Conservation (phyloP, 2,888 invertebrate genomes). For the Sinelater perroti region DNA sequence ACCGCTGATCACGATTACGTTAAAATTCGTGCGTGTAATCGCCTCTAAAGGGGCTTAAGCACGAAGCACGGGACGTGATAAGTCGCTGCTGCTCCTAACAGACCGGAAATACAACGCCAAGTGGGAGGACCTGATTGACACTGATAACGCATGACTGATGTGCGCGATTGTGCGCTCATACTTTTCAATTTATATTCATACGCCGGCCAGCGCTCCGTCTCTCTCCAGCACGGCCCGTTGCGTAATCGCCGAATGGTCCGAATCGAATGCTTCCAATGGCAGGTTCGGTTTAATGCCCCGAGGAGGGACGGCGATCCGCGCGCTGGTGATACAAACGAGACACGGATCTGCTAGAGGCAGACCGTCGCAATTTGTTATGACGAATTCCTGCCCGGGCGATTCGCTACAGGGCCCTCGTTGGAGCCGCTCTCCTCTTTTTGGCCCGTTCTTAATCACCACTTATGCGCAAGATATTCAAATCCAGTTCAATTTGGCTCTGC, state of each 20-base stretch:
- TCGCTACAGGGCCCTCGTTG: neutral
- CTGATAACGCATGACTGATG: constrained; percentile 34
- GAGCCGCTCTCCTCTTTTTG: no score
- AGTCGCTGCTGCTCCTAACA: constrained; percentile 18
- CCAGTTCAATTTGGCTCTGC: no score
- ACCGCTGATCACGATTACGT: constrained; percentile 5
- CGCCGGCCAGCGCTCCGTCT: neutral
- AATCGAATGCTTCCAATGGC: constrained; percentile 12
- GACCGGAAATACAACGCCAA: constrained; percentile 27
- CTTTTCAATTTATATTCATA: constrained; percentile 30
- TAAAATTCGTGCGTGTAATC: constrained; percentile 13
- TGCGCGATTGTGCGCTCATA: constrained; percentile 30
- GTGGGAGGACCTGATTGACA: constrained; percentile 34
- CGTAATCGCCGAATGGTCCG: neutral
- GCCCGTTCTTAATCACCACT: no score
- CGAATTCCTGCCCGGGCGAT: neutral
- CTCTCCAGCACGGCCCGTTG: constrained; percentile 1
- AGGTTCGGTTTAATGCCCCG: constrained; percentile 25
- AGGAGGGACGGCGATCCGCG: constrained; percentile 1
- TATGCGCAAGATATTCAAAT: no score
- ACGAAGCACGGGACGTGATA: constrained; percentile 17
- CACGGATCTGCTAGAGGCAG: constrained; percentile 8
- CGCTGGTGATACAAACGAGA: constrained; percentile 4
- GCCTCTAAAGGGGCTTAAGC: constrained; percentile 7
- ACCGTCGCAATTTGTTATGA: neutral